Evolutionary conservation across 1,140 invertebrate species (phyloP).

Genomic region (Diabrotica virgifera): DNA sequence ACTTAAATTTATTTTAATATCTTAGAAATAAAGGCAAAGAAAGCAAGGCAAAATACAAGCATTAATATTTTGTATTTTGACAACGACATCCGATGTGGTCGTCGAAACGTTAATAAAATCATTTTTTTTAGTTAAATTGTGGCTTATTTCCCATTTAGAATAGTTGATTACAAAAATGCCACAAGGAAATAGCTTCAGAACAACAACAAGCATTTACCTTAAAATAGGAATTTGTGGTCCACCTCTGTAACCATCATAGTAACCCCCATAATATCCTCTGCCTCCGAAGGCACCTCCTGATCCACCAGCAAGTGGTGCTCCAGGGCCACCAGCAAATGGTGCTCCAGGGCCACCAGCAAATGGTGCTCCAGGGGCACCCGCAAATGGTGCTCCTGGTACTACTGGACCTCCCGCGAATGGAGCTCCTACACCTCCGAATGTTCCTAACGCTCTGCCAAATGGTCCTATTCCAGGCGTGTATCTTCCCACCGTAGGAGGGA

Average conservation of each 20-base stretch:
- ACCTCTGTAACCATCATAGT: slow-evolving; percentile 28
- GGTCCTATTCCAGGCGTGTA: slow-evolving; percentile 52
- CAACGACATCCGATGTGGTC: too few species aligned
- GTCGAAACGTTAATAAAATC: too few species aligned
- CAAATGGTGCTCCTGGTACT: slow-evolving; percentile 18
- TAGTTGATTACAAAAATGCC: too few species aligned
- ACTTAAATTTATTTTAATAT: too few species aligned
- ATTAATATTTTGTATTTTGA: too few species aligned
- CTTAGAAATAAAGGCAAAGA: too few species aligned
- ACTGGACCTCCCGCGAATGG: slow-evolving; percentile 8
- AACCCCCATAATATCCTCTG: slow-evolving; percentile 16
- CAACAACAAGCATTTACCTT: slow-evolving; percentile 24
- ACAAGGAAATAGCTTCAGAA: too few species aligned
- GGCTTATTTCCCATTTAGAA: too few species aligned
- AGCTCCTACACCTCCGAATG: slow-evolving; percentile 15
- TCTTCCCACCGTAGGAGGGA: slow-evolving; percentile 51
- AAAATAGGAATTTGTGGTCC: slow-evolving; percentile 52
- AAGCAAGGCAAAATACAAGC: too few species aligned
- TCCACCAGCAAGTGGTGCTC: slow-evolving; percentile 14
- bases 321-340: slow-evolving; percentile 10
- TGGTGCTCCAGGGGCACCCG: slow-evolving; percentile 23
- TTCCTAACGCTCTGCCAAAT: slow-evolving; percentile 13
- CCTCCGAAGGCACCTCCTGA: slow-evolving; percentile 4
- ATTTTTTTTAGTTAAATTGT: too few species aligned
- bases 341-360: slow-evolving; percentile 13